Conservation (phyloP, 1,140 invertebrate species). For the Sipha flava region DNA sequence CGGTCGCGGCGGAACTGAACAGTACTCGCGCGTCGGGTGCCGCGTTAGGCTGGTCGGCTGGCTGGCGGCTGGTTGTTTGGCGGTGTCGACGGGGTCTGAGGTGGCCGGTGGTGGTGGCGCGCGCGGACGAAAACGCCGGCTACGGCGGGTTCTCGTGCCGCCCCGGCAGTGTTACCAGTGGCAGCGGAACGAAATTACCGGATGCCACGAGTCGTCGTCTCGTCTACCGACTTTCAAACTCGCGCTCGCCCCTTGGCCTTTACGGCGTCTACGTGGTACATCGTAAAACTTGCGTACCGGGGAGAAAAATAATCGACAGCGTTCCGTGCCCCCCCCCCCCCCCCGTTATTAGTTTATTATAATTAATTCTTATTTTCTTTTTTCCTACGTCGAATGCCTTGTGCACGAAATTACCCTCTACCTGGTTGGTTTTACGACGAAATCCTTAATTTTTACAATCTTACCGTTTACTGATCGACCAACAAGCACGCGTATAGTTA, state of each 20-base stretch:
- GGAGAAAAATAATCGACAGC: too few relatives aligned
- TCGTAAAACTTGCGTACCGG: too few relatives aligned
- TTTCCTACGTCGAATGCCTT: background rate
- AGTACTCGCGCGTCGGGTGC: background rate
- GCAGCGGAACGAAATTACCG: background rate
- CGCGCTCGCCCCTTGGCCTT: too few relatives aligned
- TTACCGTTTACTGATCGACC: too few relatives aligned
- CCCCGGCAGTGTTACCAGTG: background rate
- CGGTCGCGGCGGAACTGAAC: slow-evolving; percentile 28
- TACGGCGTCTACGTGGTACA: too few relatives aligned
- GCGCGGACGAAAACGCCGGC: slow-evolving; percentile 20
- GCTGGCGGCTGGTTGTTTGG: background rate
- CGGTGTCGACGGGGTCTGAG: too few relatives aligned
- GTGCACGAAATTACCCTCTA: background rate
- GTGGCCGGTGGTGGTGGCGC: background rate
- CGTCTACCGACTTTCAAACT: background rate
- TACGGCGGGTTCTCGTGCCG: background rate
- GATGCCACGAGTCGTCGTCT: background rate
- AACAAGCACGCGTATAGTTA: background rate
- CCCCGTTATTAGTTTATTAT: slow-evolving; percentile 4
- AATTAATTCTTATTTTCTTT: background rate
- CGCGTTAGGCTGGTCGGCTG: background rate
- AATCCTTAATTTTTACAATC: slow-evolving; percentile 1
- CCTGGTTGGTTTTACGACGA: slow-evolving; percentile 12
- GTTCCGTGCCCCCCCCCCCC: too few relatives aligned